Evolutionary conservation across 2,888 invertebrate genomes (phyloP).

Genomic region (Acanthosoma haemorrhoidale): DNA sequence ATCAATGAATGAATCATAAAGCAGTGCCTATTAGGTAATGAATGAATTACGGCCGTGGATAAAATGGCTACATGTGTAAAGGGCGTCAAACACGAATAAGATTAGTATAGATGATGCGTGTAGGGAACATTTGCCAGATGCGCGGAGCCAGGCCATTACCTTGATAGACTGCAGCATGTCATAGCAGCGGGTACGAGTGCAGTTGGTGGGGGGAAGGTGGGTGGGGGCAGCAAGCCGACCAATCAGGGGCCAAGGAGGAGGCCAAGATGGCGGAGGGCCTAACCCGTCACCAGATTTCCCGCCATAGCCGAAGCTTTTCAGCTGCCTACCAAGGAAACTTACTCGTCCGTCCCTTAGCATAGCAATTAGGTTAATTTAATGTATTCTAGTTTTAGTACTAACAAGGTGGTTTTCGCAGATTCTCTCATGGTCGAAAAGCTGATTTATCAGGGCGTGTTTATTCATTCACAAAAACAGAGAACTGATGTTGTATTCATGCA

Average conservation of each 20-base stretch:
- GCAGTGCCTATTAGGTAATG: not conserved
- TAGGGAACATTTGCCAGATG: slow-evolving; percentile 5
- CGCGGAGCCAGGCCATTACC: not conserved
- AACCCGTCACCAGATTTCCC: not conserved
- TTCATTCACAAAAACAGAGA: too few relatives aligned
- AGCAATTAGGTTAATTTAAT: too few relatives aligned
- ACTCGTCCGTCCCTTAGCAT: not conserved
- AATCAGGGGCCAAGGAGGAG: not conserved
- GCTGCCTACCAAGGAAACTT: not conserved
- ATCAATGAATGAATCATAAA: not conserved
- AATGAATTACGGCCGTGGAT: not conserved
- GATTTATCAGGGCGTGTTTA: too few relatives aligned
- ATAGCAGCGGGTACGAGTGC: not conserved
- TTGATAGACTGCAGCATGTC: slow-evolving; percentile 2
- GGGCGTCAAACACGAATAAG: not conserved
- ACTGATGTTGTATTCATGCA: too few relatives aligned
- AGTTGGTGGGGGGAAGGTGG: not conserved
- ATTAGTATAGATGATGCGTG: not conserved
- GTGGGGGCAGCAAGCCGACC: not conserved
- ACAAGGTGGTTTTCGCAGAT: not conserved
- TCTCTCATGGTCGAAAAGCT: not conserved
- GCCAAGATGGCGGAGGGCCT: slow-evolving; percentile 7
- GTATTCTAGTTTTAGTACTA: not conserved
- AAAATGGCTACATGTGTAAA: not conserved
- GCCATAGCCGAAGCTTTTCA: not conserved